Evolutionary conservation across 2,888 invertebrate genomes (phyloP).

Genomic region (Chaitophorus viminalis): DNA sequence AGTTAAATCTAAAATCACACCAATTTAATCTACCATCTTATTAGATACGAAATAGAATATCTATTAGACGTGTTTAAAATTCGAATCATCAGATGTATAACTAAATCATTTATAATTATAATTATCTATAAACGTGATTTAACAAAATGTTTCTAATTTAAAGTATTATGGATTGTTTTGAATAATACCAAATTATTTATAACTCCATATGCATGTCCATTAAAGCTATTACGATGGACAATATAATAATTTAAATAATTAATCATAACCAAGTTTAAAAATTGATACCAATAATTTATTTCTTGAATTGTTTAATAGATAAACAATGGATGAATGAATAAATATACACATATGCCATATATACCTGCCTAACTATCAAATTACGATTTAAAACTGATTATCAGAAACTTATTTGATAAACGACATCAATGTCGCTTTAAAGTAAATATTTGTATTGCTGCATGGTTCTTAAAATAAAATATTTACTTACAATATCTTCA

Average conservation of each 20-base stretch:
- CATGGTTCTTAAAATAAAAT: background rate
- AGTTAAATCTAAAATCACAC: too few relatives aligned
- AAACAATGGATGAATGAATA: background rate
- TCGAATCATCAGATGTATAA: background rate
- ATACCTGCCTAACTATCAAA: background rate
- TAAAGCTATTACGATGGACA: too few relatives aligned
- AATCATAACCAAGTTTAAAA: too few relatives aligned
- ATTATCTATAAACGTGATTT: constrained; percentile 30
- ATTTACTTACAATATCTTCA: constrained; percentile 1
- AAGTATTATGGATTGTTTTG: too few relatives aligned
- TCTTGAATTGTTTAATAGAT: background rate
- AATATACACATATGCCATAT: background rate
- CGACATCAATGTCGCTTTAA: constrained; percentile 1
- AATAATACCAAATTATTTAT: too few relatives aligned
- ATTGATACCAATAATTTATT: background rate
- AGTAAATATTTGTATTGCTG: background rate
- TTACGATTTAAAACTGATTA: background rate
- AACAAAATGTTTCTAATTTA: background rate
- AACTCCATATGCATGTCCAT: too few relatives aligned
- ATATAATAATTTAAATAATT: too few relatives aligned
- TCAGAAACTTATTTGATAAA: constrained; percentile 24
- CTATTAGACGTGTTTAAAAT: too few relatives aligned
- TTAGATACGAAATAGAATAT: too few relatives aligned
- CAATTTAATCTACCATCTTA: too few relatives aligned
- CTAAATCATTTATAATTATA: constrained; percentile 29